A percentile compares a stretch with the other conserved stretches of the same genome.
phyloP scores from a whole-genome alignment of 2,888 invertebrate species.

The Piscicola geometra region DNA sequence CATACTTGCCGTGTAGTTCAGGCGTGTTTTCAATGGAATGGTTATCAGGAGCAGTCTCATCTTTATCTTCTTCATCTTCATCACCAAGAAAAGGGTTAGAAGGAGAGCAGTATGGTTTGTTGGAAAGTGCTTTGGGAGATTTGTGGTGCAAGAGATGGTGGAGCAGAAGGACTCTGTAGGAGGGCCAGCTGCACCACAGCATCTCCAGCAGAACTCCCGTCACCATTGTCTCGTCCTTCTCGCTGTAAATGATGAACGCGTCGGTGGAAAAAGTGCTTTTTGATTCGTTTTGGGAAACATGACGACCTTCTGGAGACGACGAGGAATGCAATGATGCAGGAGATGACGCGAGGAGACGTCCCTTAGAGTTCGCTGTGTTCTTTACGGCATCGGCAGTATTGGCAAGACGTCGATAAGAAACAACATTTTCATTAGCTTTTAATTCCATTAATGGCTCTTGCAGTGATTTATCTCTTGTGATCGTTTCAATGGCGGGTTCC shows the following conservation, averaged over 20 bases:
- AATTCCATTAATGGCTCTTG: background rate
- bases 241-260: constrained; percentile 35
- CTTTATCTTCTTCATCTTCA: background rate
- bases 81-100: background rate
- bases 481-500: no score
- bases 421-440: background rate
- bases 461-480: background rate
- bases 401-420: no score
- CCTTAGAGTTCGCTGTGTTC: no score
- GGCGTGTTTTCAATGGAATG: background rate
- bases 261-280: background rate
- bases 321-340: background rate
- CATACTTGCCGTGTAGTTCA: background rate
- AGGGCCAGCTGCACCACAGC: constrained; percentile 27
- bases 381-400: no score
- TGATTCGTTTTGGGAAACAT: background rate
- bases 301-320: background rate
- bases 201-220: constrained; percentile 31
- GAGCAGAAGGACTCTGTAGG: constrained; percentile 32
- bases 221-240: constrained; percentile 32
- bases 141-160: constrained; percentile 16
- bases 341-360: background rate
- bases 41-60: background rate
- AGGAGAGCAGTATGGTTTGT: background rate
- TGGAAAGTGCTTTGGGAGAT: background rate